Conservation (phyloP, 2,888 invertebrate genomes). For the Hirtodrosophila histrioides region DNA sequence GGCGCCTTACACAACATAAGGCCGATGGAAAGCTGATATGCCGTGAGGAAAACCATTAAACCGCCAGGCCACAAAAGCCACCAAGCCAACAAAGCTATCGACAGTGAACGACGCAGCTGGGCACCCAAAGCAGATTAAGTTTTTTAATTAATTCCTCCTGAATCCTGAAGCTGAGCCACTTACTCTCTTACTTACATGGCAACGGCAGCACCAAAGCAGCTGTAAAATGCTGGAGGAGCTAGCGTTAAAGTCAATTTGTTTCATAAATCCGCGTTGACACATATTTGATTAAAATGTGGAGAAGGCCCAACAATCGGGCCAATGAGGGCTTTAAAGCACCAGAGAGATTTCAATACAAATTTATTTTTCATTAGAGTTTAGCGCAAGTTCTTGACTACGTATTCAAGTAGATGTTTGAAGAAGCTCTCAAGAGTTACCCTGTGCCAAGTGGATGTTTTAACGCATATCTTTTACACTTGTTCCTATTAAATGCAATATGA, state of each 20-base stretch:
- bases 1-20: too few species aligned
- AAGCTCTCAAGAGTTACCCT: neutral
- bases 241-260: constrained; percentile 68
- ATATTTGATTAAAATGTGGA: constrained; percentile 69
- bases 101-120: constrained; percentile 19
- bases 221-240: neutral
- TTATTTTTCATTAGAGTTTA: constrained; percentile 51
- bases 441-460: too few species aligned
- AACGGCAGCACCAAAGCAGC: too few species aligned
- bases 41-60: neutral
- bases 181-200: constrained; percentile 17
- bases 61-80: constrained; percentile 8
- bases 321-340: constrained; percentile 17
- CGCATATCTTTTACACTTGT: too few species aligned
- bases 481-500: too few species aligned
- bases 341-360: constrained; percentile 42
- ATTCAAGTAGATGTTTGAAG: constrained; percentile 7
- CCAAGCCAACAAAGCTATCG: constrained; percentile 7
- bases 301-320: constrained; percentile 19
- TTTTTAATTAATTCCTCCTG: constrained; percentile 70
- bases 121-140: constrained; percentile 68
- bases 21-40: constrained; percentile 6
- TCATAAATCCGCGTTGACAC: constrained; percentile 71
- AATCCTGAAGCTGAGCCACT: constrained; percentile 34
- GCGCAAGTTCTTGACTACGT: constrained; percentile 15